Percentiles rank a stretch among this genome's conserved stretches.
These are phyloP conservation scores for Heliconius congener DNA, from an alignment of 1,140 invertebrate species.

Conservation along the genomic window DNA sequence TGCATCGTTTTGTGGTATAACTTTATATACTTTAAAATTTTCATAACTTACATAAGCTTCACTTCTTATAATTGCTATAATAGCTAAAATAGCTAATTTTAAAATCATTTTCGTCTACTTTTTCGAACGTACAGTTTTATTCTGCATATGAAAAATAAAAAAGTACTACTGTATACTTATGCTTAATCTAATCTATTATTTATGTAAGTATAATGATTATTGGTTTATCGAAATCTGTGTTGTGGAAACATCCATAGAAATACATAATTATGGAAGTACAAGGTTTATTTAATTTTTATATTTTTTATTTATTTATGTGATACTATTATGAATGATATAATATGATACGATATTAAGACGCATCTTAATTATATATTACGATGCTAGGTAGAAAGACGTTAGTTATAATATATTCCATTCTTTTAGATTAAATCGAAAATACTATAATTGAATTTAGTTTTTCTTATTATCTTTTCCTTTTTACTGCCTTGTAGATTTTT, in stretches of 20 bases:
- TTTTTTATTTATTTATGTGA: background rate
- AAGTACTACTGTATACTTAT: background rate
- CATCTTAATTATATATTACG: no score
- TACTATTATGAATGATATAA: no score
- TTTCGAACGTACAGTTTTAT: background rate
- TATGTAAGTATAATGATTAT: background rate
- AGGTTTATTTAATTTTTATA: background rate
- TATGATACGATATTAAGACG: no score
- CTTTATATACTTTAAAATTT: slow-evolving; percentile 80
- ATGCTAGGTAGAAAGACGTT: no score
- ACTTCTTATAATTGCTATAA: slow-evolving; percentile 21
- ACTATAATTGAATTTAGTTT: no score
- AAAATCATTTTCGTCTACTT: slow-evolving; percentile 15
- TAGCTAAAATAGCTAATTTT: slow-evolving; percentile 18
- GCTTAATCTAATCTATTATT: slow-evolving; percentile 3
- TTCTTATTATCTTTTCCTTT: no score
- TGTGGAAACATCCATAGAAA: background rate
- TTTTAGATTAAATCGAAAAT: no score
- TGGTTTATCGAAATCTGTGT: background rate
- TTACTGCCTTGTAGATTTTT: no score
- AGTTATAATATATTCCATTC: no score
- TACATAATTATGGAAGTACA: background rate
- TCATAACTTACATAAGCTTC: slow-evolving; percentile 64
- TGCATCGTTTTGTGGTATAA: slow-evolving; percentile 60
- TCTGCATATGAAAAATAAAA: background rate